phyloP scores from a whole-genome alignment of 2,113 vertebrate genomes.

The Rhadina sibilatrix region DNA sequence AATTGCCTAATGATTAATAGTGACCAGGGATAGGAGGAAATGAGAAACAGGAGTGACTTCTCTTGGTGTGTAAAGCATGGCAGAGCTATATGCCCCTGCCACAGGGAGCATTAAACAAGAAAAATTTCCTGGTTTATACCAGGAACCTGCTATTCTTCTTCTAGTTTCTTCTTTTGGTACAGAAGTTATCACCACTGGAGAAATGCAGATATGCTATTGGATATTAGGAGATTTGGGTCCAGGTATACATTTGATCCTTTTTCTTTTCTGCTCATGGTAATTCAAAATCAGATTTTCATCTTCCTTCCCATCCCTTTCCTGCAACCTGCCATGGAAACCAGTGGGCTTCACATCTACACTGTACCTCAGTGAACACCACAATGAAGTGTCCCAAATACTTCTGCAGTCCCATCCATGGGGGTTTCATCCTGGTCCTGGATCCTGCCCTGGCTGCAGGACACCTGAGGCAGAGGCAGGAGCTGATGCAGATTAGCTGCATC shows the following conservation, averaged over 20 bases:
- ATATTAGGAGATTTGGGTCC: neutral
- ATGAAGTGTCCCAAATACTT: neutral
- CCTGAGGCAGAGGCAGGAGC: neutral
- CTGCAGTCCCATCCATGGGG: neutral
- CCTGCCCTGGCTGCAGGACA: neutral
- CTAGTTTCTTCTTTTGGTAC: neutral
- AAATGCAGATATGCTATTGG: neutral
- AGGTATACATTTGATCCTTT: neutral
- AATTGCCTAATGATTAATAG: conserved; percentile 61
- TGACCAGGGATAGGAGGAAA: conserved; percentile 31
- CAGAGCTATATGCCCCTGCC: neutral
- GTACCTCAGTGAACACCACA: neutral
- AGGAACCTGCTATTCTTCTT: neutral
- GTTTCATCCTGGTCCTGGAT: neutral
- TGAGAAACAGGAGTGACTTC: neutral
- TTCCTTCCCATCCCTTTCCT: neutral
- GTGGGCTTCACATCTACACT: neutral
- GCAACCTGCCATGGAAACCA: neutral
- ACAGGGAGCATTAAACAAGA: neutral
- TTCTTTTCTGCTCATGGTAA: neutral
- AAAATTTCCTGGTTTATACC: neutral
- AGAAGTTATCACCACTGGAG: neutral
- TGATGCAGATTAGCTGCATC: neutral
- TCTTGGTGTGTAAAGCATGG: neutral
- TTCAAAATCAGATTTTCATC: neutral